Evolutionary conservation across 1,140 invertebrate species (phyloP), one percentile per base, ranked within the genome.

Genomic region (Pinna nobilis): DNA sequence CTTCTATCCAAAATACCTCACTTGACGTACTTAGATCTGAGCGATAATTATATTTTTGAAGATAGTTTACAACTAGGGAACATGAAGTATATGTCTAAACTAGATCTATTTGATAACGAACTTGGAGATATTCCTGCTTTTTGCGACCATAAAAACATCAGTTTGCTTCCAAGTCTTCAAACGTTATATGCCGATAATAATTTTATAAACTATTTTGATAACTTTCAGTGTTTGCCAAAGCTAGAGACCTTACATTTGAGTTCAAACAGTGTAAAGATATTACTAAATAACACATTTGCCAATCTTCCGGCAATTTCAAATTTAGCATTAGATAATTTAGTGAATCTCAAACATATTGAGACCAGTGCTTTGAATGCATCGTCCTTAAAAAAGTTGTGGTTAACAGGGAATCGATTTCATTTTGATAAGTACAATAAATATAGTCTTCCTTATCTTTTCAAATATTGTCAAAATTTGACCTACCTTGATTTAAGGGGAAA

Each of bases 401-500:
- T 59, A 7, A 33, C 30, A n/a, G 33, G 20, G 20, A 18, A 15
- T n/a, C 33, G 37, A 59, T 59, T 59, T 33, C 33, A 59, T n/a
- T 59, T 59, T 59, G 55, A 59, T 33, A 25, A 59, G 18, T 35
- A 59, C 33, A 33, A 33, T 25, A 32, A 33, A 59, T 59, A 59
- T 18, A 59, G 37, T 25, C 33, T 35, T n/a, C n/a, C n/a, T 59
- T 30, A 59, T 35, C 37, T 59, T 18, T 59, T 59, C 4, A 59
- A 59, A 20, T 59, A 35, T 33, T 30, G 30, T 18, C 55, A 30
- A 59, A 59, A 35, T 20, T 6, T 59, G n/a, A 59, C 9, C 33
- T n/a, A 59, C 23, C 30, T 59, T 15, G 55, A 59, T 7, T 33
- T 59, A 20, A n/a, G n/a, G 2, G 28, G 20, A 30, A 59, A 59